A percentile compares a stretch with the other conserved stretches of the same genome.
Conservation (phyloP, 2,888 invertebrate genomes). For the Chesias legatella region DNA sequence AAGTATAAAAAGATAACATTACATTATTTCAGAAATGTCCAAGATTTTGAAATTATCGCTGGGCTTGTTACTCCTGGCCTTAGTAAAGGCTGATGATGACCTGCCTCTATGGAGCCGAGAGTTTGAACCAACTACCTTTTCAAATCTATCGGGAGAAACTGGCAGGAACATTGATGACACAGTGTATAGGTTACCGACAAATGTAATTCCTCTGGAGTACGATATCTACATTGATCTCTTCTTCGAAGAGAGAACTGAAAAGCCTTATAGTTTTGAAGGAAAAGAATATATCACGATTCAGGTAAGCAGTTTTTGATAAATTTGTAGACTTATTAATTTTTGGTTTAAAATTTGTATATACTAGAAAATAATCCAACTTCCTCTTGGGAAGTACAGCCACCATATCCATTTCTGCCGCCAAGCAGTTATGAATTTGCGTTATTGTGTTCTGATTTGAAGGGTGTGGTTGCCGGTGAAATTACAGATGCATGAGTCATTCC, state of each 20-base stretch:
- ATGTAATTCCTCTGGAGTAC: constrained; percentile 60
- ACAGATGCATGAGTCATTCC: no score
- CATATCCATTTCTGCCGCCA: no score
- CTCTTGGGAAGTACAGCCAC: no score
- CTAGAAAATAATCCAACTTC: no score
- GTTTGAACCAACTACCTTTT: constrained; percentile 38
- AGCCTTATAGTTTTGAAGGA: constrained; percentile 64
- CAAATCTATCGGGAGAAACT: constrained; percentile 16
- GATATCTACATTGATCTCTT: constrained; percentile 64
- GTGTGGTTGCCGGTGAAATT: no score
- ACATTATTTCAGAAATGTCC: constrained; percentile 46
- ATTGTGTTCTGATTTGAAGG: no score
- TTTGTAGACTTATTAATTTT: no score
- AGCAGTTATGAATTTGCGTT: no score
- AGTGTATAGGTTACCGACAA: constrained; percentile 57
- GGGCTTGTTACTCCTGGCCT: constrained; percentile 39
- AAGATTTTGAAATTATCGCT: constrained; percentile 29
- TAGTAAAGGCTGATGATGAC: constrained; percentile 46
- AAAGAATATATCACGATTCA: constrained; percentile 52
- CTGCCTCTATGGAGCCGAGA: constrained; percentile 47
- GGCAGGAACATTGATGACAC: constrained; percentile 39
- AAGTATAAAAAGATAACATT: no score
- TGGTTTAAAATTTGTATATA: no score
- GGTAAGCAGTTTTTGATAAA: constrained; percentile 40
- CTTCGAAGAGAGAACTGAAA: constrained; percentile 55